Conservation (phyloP, 2,113 vertebrate species). For the Perca schrenkii region DNA sequence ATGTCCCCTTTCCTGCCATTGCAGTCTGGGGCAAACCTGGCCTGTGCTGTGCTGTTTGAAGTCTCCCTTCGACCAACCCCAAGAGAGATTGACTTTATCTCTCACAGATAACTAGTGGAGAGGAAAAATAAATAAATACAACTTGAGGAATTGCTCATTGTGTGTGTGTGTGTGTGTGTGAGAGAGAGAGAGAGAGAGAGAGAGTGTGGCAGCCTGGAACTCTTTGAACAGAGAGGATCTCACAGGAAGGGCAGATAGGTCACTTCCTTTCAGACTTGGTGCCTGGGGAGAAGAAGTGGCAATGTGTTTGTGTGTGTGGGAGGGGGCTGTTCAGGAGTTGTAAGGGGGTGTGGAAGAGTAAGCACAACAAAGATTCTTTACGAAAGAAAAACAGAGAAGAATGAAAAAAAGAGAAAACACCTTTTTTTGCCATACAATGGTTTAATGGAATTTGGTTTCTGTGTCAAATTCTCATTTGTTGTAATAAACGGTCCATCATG, state of each 20-base stretch:
- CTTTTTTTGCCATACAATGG: too few species aligned
- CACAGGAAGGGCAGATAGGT: slow-evolving; percentile 79
- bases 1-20: slow-evolving; percentile 81
- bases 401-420: background rate
- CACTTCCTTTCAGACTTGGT: slow-evolving; percentile 79
- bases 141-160: slow-evolving; percentile 63
- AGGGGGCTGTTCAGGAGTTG: slow-evolving; percentile 7
- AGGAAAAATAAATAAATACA: slow-evolving; percentile 82
- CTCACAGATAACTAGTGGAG: slow-evolving; percentile 74
- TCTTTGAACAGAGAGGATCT: slow-evolving; percentile 76
- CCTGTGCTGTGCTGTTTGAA: slow-evolving; percentile 75
- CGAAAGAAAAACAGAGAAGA: background rate
- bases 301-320: slow-evolving; percentile 44
- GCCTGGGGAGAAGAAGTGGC: slow-evolving; percentile 60
- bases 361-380: slow-evolving; percentile 23
- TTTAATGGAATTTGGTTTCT: background rate
- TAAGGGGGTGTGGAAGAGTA: background rate
- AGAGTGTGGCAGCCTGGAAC: slow-evolving; percentile 62
- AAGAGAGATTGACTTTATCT: slow-evolving; percentile 82
- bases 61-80: slow-evolving; percentile 60
- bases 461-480: slow-evolving; percentile 46
- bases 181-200: background rate
- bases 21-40: slow-evolving; percentile 63
- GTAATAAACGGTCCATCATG: slow-evolving; percentile 57
- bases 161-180: slow-evolving; percentile 29